Conservation (phyloP, 2,888 invertebrate genomes). For the Drosophila pseudotakahashii region DNA sequence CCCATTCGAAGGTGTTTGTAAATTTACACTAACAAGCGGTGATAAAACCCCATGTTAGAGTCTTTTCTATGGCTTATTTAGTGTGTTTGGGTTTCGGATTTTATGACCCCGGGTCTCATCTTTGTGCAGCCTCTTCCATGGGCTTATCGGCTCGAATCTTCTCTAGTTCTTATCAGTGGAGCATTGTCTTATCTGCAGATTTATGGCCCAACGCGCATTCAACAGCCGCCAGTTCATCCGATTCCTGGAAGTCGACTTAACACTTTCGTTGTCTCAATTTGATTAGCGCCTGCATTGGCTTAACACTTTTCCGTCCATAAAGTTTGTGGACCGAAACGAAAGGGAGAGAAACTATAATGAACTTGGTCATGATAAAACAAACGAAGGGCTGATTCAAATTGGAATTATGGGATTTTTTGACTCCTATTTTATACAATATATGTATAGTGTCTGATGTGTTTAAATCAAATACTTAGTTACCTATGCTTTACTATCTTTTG, state of each 20-base stretch:
- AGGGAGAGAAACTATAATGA: neutral
- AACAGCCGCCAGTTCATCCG: slow-evolving; percentile 14
- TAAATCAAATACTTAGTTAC: too few relatives aligned
- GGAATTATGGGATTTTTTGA: too few relatives aligned
- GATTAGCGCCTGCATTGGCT: slow-evolving; percentile 35
- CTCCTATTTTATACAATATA: too few relatives aligned
- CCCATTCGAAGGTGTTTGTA: slow-evolving; percentile 44
- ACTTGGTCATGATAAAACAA: neutral
- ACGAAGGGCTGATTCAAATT: too few relatives aligned
- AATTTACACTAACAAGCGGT: slow-evolving; percentile 73
- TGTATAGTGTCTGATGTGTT: too few relatives aligned
- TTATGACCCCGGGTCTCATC: slow-evolving; percentile 50
- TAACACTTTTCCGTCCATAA: slow-evolving; percentile 14
- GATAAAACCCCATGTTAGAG: slow-evolving; percentile 56
- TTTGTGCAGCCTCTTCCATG: slow-evolving; percentile 45
- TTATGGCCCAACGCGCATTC: slow-evolving; percentile 39
- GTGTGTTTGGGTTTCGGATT: slow-evolving; percentile 39
- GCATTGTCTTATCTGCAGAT: slow-evolving; percentile 46
- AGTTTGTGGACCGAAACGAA: slow-evolving; percentile 8
- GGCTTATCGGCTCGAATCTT: slow-evolving; percentile 55
- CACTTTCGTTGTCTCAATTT: slow-evolving; percentile 70
- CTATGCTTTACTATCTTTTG: too few relatives aligned
- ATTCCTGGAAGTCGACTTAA: slow-evolving; percentile 63
- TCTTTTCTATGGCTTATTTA: slow-evolving; percentile 40
- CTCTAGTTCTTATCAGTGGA: slow-evolving; percentile 55